These are phyloP conservation scores for Criorhina ranunculi DNA, from an alignment of 2,888 invertebrate species.

Conservation along the genomic window DNA sequence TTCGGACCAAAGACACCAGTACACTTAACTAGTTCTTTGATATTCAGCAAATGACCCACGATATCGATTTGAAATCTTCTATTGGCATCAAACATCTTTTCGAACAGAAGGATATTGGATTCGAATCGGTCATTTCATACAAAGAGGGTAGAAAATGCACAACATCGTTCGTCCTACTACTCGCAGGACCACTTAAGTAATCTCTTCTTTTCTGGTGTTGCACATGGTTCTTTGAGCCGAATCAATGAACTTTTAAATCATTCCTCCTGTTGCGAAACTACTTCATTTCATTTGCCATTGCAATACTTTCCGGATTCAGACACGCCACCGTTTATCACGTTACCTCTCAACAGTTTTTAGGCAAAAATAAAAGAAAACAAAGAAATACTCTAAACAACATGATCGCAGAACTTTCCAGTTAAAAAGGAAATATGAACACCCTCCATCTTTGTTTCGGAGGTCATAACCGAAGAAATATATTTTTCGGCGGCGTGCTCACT, in stretches of 20 bases:
- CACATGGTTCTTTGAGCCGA: conserved; percentile 10
- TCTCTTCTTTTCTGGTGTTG: too few relatives aligned
- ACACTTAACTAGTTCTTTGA: too few relatives aligned
- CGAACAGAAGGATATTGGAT: too few relatives aligned
- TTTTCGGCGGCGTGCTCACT: conserved; percentile 64
- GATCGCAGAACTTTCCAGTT: conserved; percentile 35
- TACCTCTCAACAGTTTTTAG: conserved; percentile 42
- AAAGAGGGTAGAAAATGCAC: too few relatives aligned
- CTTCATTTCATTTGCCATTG: conserved; percentile 4
- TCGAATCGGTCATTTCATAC: too few relatives aligned
- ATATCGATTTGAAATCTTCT: too few relatives aligned
- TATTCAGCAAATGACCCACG: too few relatives aligned
- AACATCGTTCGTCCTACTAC: too few relatives aligned
- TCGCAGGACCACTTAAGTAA: too few relatives aligned
- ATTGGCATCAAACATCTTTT: too few relatives aligned
- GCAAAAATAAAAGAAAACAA: neutral
- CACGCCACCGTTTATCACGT: conserved; percentile 66
- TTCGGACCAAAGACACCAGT: too few relatives aligned
- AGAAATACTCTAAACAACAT: conserved; percentile 16
- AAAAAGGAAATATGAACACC: conserved; percentile 38
- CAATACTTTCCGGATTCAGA: conserved; percentile 43
- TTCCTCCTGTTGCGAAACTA: neutral
- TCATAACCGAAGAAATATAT: conserved; percentile 66
- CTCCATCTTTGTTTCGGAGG: conserved; percentile 52
- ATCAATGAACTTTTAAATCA: conserved; percentile 32